These are phyloP conservation scores for Stichodactyla helianthus DNA, from an alignment of 64 coral and sea anemone genomes.

Conservation along the genomic window DNA sequence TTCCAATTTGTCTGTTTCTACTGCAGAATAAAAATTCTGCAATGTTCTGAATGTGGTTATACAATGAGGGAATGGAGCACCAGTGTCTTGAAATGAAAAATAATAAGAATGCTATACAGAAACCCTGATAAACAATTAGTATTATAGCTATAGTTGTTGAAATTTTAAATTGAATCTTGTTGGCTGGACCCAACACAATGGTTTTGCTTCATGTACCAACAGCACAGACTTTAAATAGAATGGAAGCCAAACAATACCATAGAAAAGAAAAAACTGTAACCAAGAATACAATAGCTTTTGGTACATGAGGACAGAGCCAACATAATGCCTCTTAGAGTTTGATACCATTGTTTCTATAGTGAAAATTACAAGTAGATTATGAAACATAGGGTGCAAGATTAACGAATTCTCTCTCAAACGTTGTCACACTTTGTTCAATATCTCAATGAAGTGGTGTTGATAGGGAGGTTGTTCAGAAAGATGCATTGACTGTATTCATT, in stretches of 20 bases:
- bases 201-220: neutral
- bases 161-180: neutral
- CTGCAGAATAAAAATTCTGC: neutral
- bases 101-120: slow-evolving; percentile 4
- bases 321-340: no score
- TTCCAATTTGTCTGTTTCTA: slow-evolving; percentile 16
- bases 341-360: no score
- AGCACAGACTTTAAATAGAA: neutral
- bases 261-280: no score
- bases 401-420: no score
- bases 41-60: neutral
- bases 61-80: neutral
- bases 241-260: no score
- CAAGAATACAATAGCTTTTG: no score
- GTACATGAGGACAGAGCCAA: no score
- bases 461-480: neutral
- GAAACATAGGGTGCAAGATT: no score
- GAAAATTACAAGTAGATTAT: no score
- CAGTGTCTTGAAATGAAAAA: neutral
- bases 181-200: slow-evolving; percentile 8
- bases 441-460: neutral
- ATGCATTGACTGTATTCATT: neutral
- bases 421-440: neutral
- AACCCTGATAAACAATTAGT: neutral
- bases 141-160: neutral